phyloP scores from a whole-genome alignment of 2,113 vertebrate species.

The Sorex araneus region DNA sequence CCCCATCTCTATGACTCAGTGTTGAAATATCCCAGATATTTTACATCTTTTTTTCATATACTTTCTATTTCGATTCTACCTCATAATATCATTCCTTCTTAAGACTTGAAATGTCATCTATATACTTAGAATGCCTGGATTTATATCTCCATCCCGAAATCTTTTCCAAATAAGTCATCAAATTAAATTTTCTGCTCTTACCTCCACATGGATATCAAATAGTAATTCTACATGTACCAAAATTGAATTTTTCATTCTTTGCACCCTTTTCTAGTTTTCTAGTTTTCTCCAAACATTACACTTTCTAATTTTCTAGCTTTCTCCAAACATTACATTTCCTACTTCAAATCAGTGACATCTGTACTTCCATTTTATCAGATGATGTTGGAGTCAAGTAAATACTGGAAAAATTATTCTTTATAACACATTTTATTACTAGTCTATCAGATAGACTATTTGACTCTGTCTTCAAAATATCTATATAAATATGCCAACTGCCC shows the following conservation, averaged over 20 bases:
- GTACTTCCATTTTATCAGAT: neutral
- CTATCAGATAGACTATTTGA: neutral
- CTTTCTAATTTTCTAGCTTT: too few relatives aligned
- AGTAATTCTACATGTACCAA: neutral
- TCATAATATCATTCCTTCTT: neutral
- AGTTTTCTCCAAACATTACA: too few relatives aligned
- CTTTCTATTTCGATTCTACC: neutral
- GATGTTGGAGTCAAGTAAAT: neutral
- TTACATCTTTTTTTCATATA: neutral
- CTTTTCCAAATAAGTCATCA: neutral
- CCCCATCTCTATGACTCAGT: neutral
- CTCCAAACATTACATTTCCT: too few relatives aligned
- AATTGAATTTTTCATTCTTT: neutral
- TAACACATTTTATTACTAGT: neutral
- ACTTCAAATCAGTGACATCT: neutral
- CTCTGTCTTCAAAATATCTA: neutral
- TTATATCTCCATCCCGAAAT: neutral
- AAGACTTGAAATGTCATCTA: too few relatives aligned
- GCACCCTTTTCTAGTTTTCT: neutral
- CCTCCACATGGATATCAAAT: neutral
- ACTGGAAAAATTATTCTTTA: neutral
- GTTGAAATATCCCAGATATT: neutral
- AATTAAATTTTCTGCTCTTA: neutral
- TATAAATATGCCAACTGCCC: neutral
- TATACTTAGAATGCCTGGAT: neutral